These are phyloP conservation scores for Chalcis sispes DNA, from an alignment of 2,888 invertebrate genomes.

Conservation along the genomic window DNA sequence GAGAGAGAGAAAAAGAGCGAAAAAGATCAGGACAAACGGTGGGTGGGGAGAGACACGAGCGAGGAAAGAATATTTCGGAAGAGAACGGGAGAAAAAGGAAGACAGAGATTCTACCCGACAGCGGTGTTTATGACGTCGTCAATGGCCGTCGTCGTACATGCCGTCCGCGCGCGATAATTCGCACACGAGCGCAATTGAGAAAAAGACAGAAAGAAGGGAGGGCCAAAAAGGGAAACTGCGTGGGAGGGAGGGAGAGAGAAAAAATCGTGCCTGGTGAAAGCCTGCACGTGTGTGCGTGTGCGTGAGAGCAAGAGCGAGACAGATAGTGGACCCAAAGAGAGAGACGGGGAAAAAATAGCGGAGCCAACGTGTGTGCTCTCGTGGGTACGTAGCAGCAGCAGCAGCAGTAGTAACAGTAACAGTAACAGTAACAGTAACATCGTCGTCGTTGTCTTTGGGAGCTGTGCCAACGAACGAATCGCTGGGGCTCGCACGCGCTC, in stretches of 20 bases:
- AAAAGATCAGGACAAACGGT: no score
- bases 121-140: constrained; percentile 60
- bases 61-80: not conserved
- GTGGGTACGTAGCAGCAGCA: not conserved
- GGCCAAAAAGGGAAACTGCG: no score
- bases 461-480: no score
- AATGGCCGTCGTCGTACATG: constrained; percentile 61
- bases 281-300: not conserved
- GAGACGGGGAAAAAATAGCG: not conserved
- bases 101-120: not conserved
- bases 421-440: no score
- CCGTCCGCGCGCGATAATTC: constrained; percentile 35
- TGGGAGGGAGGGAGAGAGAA: constrained; percentile 28
- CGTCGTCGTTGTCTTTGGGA: no score
- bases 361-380: not conserved
- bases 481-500: not conserved
- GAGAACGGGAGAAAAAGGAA: not conserved
- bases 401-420: no score
- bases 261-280: no score
- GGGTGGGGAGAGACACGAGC: constrained; percentile 1
- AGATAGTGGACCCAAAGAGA: not conserved
- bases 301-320: not conserved
- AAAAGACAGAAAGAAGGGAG: no score
- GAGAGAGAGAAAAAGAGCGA: constrained; percentile 12
- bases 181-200: not conserved